Conservation (phyloP, 2,797 vertebrate genomes). For the Rhabdomys pumilio region DNA sequence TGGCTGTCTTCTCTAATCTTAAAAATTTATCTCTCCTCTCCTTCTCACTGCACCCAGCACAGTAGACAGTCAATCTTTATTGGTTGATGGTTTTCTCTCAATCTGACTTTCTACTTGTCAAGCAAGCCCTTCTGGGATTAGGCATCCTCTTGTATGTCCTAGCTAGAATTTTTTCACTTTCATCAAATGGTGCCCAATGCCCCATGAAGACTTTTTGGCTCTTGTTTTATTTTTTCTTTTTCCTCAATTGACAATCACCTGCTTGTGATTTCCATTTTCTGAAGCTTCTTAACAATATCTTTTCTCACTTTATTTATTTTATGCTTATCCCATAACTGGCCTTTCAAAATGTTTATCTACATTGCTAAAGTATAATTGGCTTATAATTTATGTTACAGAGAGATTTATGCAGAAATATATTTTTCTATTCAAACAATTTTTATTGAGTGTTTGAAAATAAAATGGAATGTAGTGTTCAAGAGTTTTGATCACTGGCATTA, state of each 20-base stretch:
- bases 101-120: neutral
- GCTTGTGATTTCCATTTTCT: neutral
- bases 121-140: neutral
- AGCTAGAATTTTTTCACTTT: neutral
- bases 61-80: neutral
- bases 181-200: neutral
- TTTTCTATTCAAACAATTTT: neutral
- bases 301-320: neutral
- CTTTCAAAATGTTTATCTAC: neutral
- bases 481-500: neutral
- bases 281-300: neutral
- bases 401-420: neutral
- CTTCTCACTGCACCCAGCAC: rapidly evolving
- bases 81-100: neutral
- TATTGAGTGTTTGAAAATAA: neutral
- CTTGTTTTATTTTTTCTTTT: neutral
- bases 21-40: neutral
- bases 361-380: neutral
- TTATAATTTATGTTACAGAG: neutral
- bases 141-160: neutral
- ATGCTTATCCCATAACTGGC: neutral
- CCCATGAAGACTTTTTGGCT: neutral
- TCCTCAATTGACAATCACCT: neutral
- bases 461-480: neutral
- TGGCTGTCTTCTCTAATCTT: neutral